Evolutionary conservation across 92 coral and sea anemone species (phyloP).

Genomic region (Umimayanthus kanabou): DNA sequence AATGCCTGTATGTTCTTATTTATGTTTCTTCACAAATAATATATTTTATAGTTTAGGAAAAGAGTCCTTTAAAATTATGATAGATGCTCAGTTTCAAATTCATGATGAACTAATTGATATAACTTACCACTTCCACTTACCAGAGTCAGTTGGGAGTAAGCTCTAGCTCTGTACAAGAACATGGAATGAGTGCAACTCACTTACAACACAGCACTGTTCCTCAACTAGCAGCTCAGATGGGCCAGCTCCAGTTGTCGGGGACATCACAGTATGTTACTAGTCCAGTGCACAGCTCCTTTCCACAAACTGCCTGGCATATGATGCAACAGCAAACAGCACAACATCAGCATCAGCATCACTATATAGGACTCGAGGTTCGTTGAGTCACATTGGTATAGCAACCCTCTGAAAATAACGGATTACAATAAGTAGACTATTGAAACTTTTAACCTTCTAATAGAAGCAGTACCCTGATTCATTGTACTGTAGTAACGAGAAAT

Average conservation of each 20-base stretch:
- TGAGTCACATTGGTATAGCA: too few species aligned
- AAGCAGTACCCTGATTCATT: too few species aligned
- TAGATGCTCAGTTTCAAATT: too few species aligned
- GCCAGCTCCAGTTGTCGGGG: conserved; percentile 93
- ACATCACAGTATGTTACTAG: conserved; percentile 83
- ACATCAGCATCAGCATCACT: conserved; percentile 75
- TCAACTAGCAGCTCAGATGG: conserved; percentile 87
- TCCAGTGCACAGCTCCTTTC: conserved; percentile 87
- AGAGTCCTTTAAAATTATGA: not conserved
- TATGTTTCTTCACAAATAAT: not conserved
- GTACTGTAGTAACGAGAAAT: not conserved
- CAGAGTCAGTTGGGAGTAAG: conserved; percentile 77
- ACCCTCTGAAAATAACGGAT: too few species aligned
- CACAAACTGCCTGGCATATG: conserved; percentile 90
- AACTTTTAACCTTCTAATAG: too few species aligned
- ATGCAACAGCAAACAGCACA: conserved; percentile 73
- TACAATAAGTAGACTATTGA: too few species aligned
- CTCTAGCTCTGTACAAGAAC: conserved; percentile 75
- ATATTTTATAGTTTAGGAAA: not conserved
- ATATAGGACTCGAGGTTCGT: conserved; percentile 77
- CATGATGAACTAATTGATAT: not conserved
- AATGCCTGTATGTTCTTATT: conserved; percentile 17
- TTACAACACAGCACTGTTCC: conserved; percentile 68
- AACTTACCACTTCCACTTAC: conserved; percentile 1
- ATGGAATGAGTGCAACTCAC: conserved; percentile 71